Evolutionary conservation across 2,888 invertebrate genomes (phyloP).

Genomic region (Callyntrura sp.): DNA sequence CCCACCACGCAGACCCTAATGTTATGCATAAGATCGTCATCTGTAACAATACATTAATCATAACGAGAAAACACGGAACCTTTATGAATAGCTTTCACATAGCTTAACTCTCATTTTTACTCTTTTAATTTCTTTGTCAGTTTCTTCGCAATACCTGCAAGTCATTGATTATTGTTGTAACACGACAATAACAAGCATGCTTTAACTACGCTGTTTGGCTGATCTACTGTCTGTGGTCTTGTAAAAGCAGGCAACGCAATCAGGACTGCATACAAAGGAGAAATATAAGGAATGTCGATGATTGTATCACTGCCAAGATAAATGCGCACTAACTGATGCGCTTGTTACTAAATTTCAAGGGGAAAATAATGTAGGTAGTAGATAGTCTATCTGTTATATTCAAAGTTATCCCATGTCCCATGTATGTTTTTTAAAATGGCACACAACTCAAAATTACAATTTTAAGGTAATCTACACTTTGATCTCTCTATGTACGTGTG

Average conservation of each 20-base stretch:
- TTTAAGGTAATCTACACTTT: conserved; percentile 38
- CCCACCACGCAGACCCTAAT: background rate
- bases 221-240: background rate
- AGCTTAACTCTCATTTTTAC: conserved; percentile 44
- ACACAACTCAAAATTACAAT: conserved; percentile 10
- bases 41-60: conserved; percentile 50
- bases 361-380: no score
- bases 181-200: conserved; percentile 10
- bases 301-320: conserved; percentile 8
- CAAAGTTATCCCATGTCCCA: no score
- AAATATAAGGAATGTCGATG: background rate
- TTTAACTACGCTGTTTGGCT: conserved; percentile 11
- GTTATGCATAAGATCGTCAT: background rate
- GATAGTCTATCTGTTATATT: no score
- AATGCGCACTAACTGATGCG: no score
- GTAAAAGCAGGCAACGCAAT: background rate
- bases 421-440: conserved; percentile 14
- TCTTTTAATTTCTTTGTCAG: conserved; percentile 10
- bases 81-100: background rate
- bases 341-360: no score
- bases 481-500: conserved; percentile 9
- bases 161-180: conserved; percentile 67
- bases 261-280: background rate
- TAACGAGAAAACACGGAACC: background rate
- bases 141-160: conserved; percentile 44